Evolutionary conservation across 2,113 vertebrate genomes (phyloP).

Genomic region (Piaya cayana): DNA sequence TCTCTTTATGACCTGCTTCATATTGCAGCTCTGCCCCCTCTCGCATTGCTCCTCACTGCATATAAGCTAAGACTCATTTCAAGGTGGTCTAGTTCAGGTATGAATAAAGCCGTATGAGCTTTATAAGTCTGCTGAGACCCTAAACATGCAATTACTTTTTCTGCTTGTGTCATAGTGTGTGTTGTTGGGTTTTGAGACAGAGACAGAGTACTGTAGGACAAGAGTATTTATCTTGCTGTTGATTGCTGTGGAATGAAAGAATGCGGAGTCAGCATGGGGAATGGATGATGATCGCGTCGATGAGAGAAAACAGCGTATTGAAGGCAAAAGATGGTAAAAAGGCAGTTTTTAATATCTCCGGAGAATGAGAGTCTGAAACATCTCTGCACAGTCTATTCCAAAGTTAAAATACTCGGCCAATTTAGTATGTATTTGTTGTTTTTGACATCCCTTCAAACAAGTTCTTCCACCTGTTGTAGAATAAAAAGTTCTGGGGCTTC

Average conservation of each 20-base stretch:
- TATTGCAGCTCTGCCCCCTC: background rate
- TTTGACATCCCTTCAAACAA: background rate
- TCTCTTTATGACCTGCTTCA: background rate
- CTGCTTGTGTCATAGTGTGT: background rate
- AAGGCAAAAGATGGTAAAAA: background rate
- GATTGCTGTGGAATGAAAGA: background rate
- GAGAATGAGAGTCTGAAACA: too few relatives aligned
- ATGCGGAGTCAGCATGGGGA: background rate
- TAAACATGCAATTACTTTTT: background rate
- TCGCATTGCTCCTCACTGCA: rapidly evolving
- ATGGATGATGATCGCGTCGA: rapidly evolving
- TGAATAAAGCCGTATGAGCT: background rate
- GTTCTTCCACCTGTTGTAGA: background rate
- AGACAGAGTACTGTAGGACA: background rate
- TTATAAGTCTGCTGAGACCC: background rate
- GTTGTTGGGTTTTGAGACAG: background rate
- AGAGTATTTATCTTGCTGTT: background rate
- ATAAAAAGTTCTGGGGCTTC: background rate
- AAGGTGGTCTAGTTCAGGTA: background rate
- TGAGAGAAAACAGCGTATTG: background rate
- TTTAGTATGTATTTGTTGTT: background rate
- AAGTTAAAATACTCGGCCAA: background rate
- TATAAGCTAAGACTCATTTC: background rate
- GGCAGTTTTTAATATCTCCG: background rate
- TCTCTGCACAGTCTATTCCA: too few relatives aligned